Base-by-base conservation (phyloP, 1,140 invertebrate species). In the Bombyx mori region DNA sequence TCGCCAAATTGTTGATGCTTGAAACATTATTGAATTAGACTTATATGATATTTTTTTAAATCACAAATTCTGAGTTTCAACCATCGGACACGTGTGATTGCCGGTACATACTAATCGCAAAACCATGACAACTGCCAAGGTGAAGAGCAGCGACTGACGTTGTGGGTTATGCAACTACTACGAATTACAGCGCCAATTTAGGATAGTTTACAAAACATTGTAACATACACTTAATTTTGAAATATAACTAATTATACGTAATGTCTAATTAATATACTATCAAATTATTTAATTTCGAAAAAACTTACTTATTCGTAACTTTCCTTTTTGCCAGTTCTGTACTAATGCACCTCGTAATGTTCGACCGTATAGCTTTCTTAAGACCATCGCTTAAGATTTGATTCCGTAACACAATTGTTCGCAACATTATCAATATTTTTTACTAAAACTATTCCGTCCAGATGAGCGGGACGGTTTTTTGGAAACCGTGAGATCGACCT, bases 341-440 rank as follows among this genome's bases (percentile, higher is more conserved):
- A 53, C 88, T 88, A 56, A 92, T 62, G 76, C 90, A 91, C 81
- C 91, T 89, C 53, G 90, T 82, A 62, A 89, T 65, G 77, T 91
- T 92, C 52, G 75, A 85, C 62, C 89, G 81, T 47, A 90, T 70
- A 61, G 86, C 80, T 86, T 89, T 91, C 79, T 89, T 90, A 18
- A 92, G 68, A 68, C 89, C 88, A 68, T 89, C 85, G 67, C 89
- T 90, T 65, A 90, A 74, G 62, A 91, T 83, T 69, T 91, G 91
- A 73, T 91, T 92, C 88, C 92, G 91, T 79, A 91, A 77, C 65
- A 90, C 81, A 76, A 90, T 89, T 71, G 91, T 92, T 87, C 91
- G 90, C 84, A 91, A 88, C 90, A 93, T 93, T 79, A 88, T 77
- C 60, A 64, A 71, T 70, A 57, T 46, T 62, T 61, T 73, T 61